Percentiles rank a stretch among this genome's conserved stretches.
Conservation (phyloP, 2,113 vertebrate species). For the Myiopsitta monachus region DNA sequence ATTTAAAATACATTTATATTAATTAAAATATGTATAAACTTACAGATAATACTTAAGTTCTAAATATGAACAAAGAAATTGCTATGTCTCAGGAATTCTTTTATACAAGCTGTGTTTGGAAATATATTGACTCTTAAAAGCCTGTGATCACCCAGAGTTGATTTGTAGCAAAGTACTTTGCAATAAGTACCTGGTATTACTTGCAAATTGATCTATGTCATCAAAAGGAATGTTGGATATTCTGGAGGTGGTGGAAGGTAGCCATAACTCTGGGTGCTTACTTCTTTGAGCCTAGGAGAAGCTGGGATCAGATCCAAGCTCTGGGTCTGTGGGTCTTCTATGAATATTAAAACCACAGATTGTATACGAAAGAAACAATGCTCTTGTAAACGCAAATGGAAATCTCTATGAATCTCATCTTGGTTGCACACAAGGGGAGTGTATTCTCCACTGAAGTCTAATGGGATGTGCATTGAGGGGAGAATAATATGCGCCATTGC, state of each 20-base stretch:
- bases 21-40: not conserved
- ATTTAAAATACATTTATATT: not conserved
- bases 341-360: slow-evolving; percentile 54
- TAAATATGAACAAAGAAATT: not conserved
- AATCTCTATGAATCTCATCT: slow-evolving; percentile 53
- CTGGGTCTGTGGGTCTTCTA: not conserved
- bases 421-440: slow-evolving; percentile 39
- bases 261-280: not conserved
- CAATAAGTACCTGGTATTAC: not conserved
- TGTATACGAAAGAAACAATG: slow-evolving; percentile 26
- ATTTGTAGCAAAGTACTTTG: not conserved
- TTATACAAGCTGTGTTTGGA: not conserved
- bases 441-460: slow-evolving; percentile 56
- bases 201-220: not conserved
- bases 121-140: not conserved
- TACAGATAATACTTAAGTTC: not conserved
- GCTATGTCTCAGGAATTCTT: not conserved
- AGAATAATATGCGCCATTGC: slow-evolving; percentile 49
- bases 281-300: not conserved
- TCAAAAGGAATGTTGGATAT: not conserved
- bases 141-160: not conserved
- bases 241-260: not conserved
- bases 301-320: not conserved
- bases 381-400: slow-evolving; percentile 62
- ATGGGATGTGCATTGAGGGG: slow-evolving; percentile 56